These are phyloP conservation scores for Pandion haliaetus DNA, from an alignment of 2,113 vertebrate species.

Conservation along the genomic window DNA sequence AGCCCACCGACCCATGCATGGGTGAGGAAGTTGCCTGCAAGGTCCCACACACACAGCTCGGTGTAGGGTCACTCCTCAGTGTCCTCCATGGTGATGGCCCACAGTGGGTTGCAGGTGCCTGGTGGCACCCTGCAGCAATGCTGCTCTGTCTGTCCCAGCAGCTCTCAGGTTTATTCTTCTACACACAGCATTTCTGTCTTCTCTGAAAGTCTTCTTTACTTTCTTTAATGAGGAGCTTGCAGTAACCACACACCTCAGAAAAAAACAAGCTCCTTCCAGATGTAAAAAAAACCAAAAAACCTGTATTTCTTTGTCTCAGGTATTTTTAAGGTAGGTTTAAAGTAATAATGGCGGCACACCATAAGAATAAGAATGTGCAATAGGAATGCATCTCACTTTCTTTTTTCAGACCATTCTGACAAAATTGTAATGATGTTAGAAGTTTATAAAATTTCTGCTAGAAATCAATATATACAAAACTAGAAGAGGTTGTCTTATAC, in stretches of 20 bases:
- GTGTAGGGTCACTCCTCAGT: fast-evolving
- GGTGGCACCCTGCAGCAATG: fast-evolving
- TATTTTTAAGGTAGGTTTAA: not conserved
- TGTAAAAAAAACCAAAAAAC: not conserved
- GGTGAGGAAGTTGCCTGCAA: not conserved
- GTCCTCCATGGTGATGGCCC: not conserved
- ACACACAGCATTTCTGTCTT: not conserved
- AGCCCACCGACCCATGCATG: fast-evolving
- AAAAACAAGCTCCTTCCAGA: not conserved
- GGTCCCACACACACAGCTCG: not conserved
- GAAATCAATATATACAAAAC: not conserved
- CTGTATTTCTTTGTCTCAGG: not conserved
- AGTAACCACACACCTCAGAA: not conserved
- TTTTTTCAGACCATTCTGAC: not conserved
- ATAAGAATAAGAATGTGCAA: not conserved
- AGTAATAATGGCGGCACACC: not conserved
- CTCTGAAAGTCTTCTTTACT: too few species aligned
- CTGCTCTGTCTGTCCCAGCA: too few species aligned
- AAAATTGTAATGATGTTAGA: not conserved
- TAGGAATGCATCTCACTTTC: not conserved
- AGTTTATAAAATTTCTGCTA: not conserved
- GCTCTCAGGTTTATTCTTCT: not conserved
- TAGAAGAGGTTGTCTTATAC: not conserved
- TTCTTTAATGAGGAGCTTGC: not conserved
- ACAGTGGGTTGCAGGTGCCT: fast-evolving